These are phyloP conservation scores for Platyrinchus mystaceus DNA, from an alignment of 2,797 vertebrate genomes.

Conservation along the genomic window DNA sequence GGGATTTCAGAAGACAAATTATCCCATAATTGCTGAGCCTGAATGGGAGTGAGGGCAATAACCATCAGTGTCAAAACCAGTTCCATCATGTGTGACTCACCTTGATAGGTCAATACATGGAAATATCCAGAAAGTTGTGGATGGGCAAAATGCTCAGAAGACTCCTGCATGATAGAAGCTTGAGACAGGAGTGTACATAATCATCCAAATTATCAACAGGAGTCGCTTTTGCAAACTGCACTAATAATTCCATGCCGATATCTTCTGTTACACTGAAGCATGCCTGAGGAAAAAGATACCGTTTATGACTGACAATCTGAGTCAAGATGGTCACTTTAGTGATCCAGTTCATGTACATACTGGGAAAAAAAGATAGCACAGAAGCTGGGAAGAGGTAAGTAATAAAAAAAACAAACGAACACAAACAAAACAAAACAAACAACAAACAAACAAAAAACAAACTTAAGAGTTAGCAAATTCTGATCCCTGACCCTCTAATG, in stretches of 20 bases:
- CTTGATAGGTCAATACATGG: neutral
- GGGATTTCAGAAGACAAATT: neutral
- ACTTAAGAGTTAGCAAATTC: neutral
- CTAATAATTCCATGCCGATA: neutral
- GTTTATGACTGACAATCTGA: neutral
- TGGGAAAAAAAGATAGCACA: neutral
- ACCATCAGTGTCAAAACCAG: neutral
- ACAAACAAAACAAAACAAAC: neutral
- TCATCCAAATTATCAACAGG: neutral
- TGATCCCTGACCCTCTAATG: neutral
- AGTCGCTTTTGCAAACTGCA: neutral
- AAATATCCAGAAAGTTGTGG: neutral
- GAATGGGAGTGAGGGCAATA: neutral
- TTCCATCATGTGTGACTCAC: neutral
- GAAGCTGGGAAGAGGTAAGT: neutral
- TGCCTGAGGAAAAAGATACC: neutral
- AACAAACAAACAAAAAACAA: no score
- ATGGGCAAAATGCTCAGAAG: neutral
- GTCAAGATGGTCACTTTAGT: neutral
- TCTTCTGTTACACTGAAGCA: neutral
- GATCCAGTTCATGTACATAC: neutral
- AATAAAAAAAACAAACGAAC: neutral
- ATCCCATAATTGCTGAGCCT: neutral
- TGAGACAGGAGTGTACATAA: neutral
- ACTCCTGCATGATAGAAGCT: neutral